These are phyloP conservation scores for Euproctis similis DNA, from an alignment of 2,888 invertebrate species.

Conservation along the genomic window DNA sequence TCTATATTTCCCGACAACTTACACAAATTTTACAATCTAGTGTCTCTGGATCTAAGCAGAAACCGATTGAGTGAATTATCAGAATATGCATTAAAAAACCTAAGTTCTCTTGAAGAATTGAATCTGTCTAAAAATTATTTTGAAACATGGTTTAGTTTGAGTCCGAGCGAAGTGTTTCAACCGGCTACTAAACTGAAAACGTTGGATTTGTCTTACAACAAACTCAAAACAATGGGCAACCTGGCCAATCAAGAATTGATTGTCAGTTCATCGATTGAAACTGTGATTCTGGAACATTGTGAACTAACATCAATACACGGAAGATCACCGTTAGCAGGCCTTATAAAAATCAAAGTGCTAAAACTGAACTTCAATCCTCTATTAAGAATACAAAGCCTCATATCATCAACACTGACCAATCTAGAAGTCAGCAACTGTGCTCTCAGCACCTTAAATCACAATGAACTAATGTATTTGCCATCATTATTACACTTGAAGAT, in stretches of 20 bases:
- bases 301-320: conserved; percentile 74
- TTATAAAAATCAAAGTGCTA: conserved; percentile 70
- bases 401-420: conserved; percentile 66
- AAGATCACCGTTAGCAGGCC: conserved; percentile 61
- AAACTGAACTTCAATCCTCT: conserved; percentile 73
- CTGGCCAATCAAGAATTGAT: conserved; percentile 69
- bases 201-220: conserved; percentile 80
- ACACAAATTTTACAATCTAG: conserved; percentile 39
- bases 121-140: conserved; percentile 80
- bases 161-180: conserved; percentile 67
- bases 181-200: conserved; percentile 68
- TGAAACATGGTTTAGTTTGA: conserved; percentile 72
- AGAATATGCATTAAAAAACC: conserved; percentile 61
- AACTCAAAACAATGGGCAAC: conserved; percentile 68
- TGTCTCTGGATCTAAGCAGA: conserved; percentile 50
- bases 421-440: conserved; percentile 77
- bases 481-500: conserved; percentile 77
- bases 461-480: conserved; percentile 75
- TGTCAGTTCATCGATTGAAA: conserved; percentile 73
- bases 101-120: conserved; percentile 73
- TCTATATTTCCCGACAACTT: conserved; percentile 66
- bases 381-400: conserved; percentile 54
- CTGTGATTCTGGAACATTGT: conserved; percentile 78
- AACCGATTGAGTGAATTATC: conserved; percentile 73
- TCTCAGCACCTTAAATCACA: conserved; percentile 63